Evolutionary conservation across 2,888 invertebrate species (phyloP), one percentile per base, ranked within the genome.

Genomic region (Drosophila anomelani): DNA sequence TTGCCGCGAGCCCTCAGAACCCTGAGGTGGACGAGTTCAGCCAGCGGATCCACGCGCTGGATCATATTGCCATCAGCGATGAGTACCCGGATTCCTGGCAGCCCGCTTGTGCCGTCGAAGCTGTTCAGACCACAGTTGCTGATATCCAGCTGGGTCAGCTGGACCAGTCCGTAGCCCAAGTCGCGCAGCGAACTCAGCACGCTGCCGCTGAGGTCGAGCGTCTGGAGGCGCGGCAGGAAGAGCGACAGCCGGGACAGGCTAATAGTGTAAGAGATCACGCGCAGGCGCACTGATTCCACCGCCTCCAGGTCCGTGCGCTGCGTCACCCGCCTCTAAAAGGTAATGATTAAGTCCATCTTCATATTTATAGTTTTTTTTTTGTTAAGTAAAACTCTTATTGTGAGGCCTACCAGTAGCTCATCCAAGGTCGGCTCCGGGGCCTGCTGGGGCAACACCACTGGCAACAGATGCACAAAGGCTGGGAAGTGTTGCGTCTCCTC

Each of bases 51-150:
- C 49, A 95, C 91, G 68, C 95, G 94, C 59, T 93, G 93, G 12
- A 96, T 93, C 59, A 93, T 93, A 90, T 96, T 96, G 53, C 94
- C 94, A 47, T 94, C 93, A 0, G 95, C 95, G 77, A 94, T 93
- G 13, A 96, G 92, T 63, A 95, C 95, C 53, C 94, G 93, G 20
- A 96, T 88, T 29, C 93, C 93, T 5, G 94, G 93, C 67, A 96
- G 89, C 0, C 95, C 95, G 92, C 94, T 94, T 8, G 95, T 94
- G 9, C 95, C 96, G 81, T 96, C 96, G 74, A 96, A 92, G 75
- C 94, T 94, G 23, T 93, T 94, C 58, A 96, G 90, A 0, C 95
- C 94, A 85, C 96, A 96, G 47, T 95, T 94, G 80, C 94, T 94
- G 8, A 96, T 94, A 81, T 93, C 93, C 56, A 95, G 88, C 51